Conservation (phyloP, 2,888 invertebrate genomes). For the Eristalis intricaria region DNA sequence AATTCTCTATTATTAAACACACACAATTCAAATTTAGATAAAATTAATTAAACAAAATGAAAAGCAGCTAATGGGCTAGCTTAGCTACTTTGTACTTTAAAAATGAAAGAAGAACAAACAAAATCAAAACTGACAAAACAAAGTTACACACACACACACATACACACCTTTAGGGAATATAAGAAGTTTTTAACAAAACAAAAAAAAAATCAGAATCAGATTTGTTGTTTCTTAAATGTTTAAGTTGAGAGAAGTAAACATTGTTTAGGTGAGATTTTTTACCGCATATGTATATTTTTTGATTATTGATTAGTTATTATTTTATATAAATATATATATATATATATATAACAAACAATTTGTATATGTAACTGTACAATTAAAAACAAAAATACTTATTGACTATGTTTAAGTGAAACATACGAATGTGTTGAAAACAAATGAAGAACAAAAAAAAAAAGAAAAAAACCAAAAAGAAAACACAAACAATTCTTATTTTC, state of each 20-base stretch:
- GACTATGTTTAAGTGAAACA: slow-evolving; percentile 51
- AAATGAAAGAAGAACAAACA: slow-evolving; percentile 43
- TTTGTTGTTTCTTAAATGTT: slow-evolving; percentile 52
- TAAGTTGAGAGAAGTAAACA: slow-evolving; percentile 42
- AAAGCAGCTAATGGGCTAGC: not conserved
- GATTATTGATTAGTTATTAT: slow-evolving; percentile 60
- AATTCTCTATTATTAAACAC: not conserved
- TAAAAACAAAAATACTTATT: slow-evolving; percentile 51
- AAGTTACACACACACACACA: slow-evolving; percentile 39
- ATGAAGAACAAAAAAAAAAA: not conserved
- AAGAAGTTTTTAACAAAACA: slow-evolving; percentile 15
- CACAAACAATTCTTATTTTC: slow-evolving; percentile 13
- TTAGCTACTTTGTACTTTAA: slow-evolving; percentile 53
- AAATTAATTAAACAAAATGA: slow-evolving; percentile 52
- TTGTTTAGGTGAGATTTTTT: slow-evolving; percentile 55
- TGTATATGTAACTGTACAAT: slow-evolving; percentile 61
- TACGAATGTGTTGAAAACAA: slow-evolving; percentile 19
- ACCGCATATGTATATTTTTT: slow-evolving; percentile 51
- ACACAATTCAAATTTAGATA: slow-evolving; percentile 17
- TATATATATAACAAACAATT: slow-evolving; percentile 22
- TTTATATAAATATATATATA: slow-evolving; percentile 18
- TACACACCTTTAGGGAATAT: slow-evolving; percentile 60
- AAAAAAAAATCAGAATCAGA: slow-evolving; percentile 3
- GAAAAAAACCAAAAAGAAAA: slow-evolving; percentile 4
- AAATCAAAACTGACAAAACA: slow-evolving; percentile 58